phyloP scores from a whole-genome alignment of 2,888 invertebrate genomes.

The Cylindroiulus punctatus region DNA sequence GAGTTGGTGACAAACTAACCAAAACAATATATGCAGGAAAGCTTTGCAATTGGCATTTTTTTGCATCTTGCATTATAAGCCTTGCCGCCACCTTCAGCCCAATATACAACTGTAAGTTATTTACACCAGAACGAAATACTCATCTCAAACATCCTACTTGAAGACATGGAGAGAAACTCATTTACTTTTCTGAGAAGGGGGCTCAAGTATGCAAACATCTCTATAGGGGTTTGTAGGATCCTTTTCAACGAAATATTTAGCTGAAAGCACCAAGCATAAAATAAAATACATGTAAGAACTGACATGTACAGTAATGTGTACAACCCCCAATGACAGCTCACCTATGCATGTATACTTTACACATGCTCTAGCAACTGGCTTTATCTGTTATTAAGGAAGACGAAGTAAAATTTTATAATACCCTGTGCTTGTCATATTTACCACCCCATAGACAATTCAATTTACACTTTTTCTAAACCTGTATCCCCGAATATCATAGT shows the following conservation, averaged over 20 bases:
- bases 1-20: neutral
- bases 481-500: too few species aligned
- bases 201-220: neutral
- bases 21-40: too few species aligned
- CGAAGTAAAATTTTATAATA: neutral
- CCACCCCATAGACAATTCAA: neutral
- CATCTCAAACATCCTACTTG: neutral
- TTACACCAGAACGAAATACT: too few species aligned
- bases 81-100: too few species aligned
- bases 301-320: neutral
- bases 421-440: neutral
- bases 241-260: too few species aligned
- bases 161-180: neutral
- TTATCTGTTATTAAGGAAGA: too few species aligned
- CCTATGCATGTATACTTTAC: neutral
- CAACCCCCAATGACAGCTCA: neutral
- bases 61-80: too few species aligned
- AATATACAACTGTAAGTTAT: too few species aligned
- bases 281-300: too few species aligned
- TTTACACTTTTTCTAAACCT: neutral
- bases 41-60: too few species aligned
- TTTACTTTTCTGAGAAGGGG: neutral
- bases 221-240: neutral
- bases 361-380: too few species aligned
- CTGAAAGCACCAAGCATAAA: neutral